These are phyloP conservation scores for Mactromeris polynyma DNA, from an alignment of 2,888 invertebrate genomes.

Conservation along the genomic window DNA sequence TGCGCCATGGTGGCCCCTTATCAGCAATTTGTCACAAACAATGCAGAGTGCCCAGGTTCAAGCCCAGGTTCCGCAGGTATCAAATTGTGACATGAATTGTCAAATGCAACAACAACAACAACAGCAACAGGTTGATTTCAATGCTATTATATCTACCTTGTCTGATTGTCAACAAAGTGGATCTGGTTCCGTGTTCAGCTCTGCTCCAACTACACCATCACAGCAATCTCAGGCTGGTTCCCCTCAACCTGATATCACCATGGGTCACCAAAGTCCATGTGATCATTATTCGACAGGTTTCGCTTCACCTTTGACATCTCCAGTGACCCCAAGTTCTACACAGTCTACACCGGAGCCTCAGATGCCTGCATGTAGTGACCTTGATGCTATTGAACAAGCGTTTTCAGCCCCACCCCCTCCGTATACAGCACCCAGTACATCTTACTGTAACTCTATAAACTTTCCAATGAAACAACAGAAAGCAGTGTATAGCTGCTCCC, in stretches of 20 bases:
- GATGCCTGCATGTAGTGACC: conserved; percentile 67
- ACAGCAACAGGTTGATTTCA: conserved; percentile 56
- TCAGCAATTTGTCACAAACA: conserved; percentile 83
- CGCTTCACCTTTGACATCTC: conserved; percentile 76
- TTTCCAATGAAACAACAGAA: conserved; percentile 90
- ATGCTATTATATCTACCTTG: conserved; percentile 64
- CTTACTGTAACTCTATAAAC: conserved; percentile 81
- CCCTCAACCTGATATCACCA: conserved; percentile 67
- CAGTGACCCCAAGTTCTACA: conserved; percentile 77
- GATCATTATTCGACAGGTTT: conserved; percentile 79
- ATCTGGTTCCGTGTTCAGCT: conserved; percentile 69
- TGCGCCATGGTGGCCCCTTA: conserved; percentile 83
- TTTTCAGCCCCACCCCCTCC: conserved; percentile 80
- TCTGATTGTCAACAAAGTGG: conserved; percentile 62
- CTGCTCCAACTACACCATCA: conserved; percentile 76
- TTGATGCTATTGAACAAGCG: conserved; percentile 70
- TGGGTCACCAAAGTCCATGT: conserved; percentile 66
- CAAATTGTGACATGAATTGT: conserved; percentile 56
- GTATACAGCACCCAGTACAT: conserved; percentile 73
- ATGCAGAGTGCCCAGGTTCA: conserved; percentile 75
- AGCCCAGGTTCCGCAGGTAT: conserved; percentile 69
- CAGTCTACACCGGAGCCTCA: conserved; percentile 81
- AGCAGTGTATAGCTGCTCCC: conserved; percentile 89
- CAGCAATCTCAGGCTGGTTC: conserved; percentile 73
- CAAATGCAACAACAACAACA: conserved; percentile 58